Conservation (phyloP, 2,113 vertebrate genomes). For the Artemisiospiza belli region DNA sequence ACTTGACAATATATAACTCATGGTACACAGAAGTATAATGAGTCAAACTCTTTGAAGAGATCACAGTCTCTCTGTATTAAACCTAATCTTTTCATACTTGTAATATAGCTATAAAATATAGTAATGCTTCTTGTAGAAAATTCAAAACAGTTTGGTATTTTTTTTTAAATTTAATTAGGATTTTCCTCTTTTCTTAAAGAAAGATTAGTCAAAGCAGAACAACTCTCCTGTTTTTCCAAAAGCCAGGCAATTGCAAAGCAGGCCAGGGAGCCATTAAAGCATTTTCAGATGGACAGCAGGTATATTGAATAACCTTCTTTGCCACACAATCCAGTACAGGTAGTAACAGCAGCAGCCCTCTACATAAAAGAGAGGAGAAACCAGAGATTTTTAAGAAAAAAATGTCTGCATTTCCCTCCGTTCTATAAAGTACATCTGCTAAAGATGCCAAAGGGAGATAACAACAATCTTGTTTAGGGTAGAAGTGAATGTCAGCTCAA, state of each 20-base stretch:
- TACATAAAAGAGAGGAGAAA: neutral
- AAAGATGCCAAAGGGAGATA: neutral
- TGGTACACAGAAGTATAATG: neutral
- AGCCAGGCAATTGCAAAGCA: neutral
- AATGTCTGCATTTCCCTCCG: neutral
- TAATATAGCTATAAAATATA: neutral
- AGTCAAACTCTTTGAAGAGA: conserved; percentile 9
- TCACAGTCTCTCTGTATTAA: neutral
- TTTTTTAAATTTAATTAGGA: neutral
- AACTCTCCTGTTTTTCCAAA: neutral
- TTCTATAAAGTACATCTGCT: neutral
- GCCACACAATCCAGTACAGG: neutral
- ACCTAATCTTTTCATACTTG: neutral
- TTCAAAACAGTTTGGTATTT: neutral
- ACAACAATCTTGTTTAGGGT: neutral
- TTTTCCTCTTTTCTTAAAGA: neutral
- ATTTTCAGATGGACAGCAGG: neutral
- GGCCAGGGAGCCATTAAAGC: neutral
- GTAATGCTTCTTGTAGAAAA: neutral
- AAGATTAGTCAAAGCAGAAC: neutral
- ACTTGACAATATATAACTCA: neutral
- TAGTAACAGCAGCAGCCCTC: neutral
- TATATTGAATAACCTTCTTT: neutral
- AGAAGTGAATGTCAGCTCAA: neutral
- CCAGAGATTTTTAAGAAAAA: neutral